Conservation (phyloP, 2,113 vertebrate species). For the Thalassoma bifasciatum region DNA sequence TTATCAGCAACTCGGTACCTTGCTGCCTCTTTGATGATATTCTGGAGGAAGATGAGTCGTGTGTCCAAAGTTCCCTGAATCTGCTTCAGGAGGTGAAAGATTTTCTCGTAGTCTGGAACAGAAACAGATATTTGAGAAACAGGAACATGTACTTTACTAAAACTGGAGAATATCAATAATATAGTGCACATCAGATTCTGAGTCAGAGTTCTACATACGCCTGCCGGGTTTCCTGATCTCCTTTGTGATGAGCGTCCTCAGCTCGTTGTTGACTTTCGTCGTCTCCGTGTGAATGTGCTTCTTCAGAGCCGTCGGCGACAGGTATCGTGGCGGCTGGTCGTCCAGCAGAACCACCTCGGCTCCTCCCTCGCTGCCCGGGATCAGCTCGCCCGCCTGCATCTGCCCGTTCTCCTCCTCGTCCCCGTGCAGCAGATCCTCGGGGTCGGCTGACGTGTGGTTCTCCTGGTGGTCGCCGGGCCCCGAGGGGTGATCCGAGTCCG, state of each 20-base stretch:
- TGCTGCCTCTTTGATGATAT: constrained; percentile 96
- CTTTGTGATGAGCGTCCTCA: constrained; percentile 91
- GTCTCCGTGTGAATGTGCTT: constrained; percentile 85
- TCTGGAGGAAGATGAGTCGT: constrained; percentile 93
- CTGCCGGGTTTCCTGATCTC: constrained; percentile 96
- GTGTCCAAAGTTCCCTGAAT: constrained; percentile 95
- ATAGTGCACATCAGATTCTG: too few relatives aligned
- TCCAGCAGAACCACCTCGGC: constrained; percentile 69
- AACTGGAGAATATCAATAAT: too few relatives aligned
- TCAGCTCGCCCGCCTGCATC: constrained; percentile 72
- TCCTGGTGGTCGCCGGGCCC: too few relatives aligned
- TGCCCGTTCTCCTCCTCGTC: constrained; percentile 78
- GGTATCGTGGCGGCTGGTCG: constrained; percentile 72
- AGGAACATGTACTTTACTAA: too few relatives aligned
- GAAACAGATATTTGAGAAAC: constrained; percentile 11
- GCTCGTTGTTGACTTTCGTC: constrained; percentile 90
- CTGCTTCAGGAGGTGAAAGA: constrained; percentile 95
- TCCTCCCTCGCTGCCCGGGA: constrained; percentile 71
- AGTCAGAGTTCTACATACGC: constrained; percentile 91
- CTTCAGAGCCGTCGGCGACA: constrained; percentile 87
- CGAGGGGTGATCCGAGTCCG: constrained; percentile 57
- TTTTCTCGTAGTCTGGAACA: constrained; percentile 91
- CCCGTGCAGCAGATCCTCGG: constrained; percentile 4
- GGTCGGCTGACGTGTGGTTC: constrained; percentile 58
- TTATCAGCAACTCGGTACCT: too few relatives aligned